phyloP scores from a whole-genome alignment of 2,888 invertebrate species.

The Luperina testacea region DNA sequence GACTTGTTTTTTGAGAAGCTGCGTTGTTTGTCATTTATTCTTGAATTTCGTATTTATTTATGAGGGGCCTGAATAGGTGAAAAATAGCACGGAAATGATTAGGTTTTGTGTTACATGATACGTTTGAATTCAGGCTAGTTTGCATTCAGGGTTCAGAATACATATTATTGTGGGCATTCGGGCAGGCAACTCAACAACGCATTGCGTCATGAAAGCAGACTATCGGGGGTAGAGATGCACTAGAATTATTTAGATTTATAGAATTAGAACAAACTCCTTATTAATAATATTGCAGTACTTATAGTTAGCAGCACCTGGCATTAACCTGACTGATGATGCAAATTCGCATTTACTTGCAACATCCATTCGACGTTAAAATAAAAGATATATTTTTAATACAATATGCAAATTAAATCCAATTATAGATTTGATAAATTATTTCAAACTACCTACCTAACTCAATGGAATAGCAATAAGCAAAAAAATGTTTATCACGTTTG shows the following conservation, averaged over 20 bases:
- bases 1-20: slow-evolving; percentile 71
- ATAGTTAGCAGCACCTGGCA: slow-evolving; percentile 4
- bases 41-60: slow-evolving; percentile 78
- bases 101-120: slow-evolving; percentile 39
- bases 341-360: slow-evolving; percentile 42
- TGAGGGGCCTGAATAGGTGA: slow-evolving; percentile 80
- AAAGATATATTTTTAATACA: slow-evolving; percentile 25
- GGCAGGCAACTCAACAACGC: not conserved
- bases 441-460: slow-evolving; percentile 29
- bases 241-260: not conserved
- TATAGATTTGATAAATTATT: slow-evolving; percentile 56
- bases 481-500: slow-evolving; percentile 71
- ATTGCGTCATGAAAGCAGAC: not conserved
- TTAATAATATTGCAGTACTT: slow-evolving; percentile 3
- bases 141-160: slow-evolving; percentile 4
- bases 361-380: slow-evolving; percentile 17
- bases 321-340: slow-evolving; percentile 30
- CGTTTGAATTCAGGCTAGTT: slow-evolving; percentile 19
- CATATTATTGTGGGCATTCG: no score
- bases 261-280: not conserved
- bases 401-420: slow-evolving; percentile 58
- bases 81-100: slow-evolving; percentile 71
- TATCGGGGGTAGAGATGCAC: not conserved
- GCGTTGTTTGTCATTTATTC: slow-evolving; percentile 69
- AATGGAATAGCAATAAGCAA: slow-evolving; percentile 62